These are phyloP conservation scores for Albula glossodonta DNA, from an alignment of 2,113 vertebrate species.

Conservation along the genomic window DNA sequence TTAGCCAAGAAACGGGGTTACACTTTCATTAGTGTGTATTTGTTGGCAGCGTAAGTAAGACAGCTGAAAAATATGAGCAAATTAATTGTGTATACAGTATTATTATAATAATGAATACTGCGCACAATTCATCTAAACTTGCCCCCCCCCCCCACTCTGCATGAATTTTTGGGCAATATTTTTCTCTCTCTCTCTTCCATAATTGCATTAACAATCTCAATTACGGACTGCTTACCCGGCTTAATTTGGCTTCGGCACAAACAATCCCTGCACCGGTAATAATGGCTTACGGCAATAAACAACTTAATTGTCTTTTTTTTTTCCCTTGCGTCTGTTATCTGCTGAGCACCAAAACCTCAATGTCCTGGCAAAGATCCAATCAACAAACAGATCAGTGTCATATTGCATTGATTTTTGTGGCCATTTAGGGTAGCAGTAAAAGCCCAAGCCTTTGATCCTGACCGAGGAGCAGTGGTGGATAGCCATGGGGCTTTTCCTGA, in stretches of 20 bases:
- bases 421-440: neutral
- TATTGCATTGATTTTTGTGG: neutral
- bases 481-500: neutral
- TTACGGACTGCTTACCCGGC: neutral
- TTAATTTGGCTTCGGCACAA: neutral
- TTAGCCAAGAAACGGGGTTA: neutral
- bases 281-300: neutral
- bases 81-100: neutral
- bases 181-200: neutral
- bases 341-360: neutral
- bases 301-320: neutral
- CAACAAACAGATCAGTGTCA: neutral
- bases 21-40: neutral
- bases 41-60: neutral
- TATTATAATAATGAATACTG: neutral
- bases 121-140: neutral
- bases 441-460: neutral
- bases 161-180: neutral
- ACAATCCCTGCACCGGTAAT: neutral
- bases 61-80: neutral
- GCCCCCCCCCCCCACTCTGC: neutral
- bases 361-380: neutral
- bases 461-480: neutral
- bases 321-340: neutral
- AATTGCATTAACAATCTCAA: slow-evolving; percentile 4